Percentiles rank a stretch among this genome's conserved stretches.
phyloP scores from a whole-genome alignment of 1,140 invertebrate species.

The Caenorhabditis remanei region DNA sequence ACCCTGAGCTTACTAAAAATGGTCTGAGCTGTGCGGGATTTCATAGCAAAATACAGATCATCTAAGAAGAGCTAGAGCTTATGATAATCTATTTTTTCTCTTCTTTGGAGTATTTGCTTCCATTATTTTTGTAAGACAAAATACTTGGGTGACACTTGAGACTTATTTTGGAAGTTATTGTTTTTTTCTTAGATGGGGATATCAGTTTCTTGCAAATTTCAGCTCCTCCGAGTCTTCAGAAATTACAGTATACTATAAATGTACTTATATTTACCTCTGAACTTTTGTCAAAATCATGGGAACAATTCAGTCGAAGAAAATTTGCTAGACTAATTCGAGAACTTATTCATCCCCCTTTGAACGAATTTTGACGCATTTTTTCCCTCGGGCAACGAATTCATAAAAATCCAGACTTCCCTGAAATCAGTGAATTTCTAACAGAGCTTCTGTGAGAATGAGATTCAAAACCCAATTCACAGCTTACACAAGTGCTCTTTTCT shows the following conservation, averaged over 20 bases:
- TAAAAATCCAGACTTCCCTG: constrained; percentile 4
- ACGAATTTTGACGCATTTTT: not conserved
- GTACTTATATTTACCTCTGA: no score
- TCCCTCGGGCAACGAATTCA: not conserved
- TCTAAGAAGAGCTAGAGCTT: not conserved
- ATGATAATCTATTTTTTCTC: not conserved
- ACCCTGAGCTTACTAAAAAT: not conserved
- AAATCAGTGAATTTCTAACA: not conserved
- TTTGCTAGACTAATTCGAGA: not conserved
- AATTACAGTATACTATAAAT: no score
- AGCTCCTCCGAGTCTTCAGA: no score
- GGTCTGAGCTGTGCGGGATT: not conserved
- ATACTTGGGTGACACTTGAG: no score
- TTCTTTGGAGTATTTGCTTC: not conserved
- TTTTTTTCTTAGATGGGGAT: no score
- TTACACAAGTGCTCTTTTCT: constrained; percentile 38
- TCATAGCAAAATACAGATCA: not conserved
- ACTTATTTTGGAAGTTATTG: no score
- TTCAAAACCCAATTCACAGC: constrained; percentile 40
- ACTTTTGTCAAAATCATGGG: not conserved
- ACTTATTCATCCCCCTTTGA: not conserved
- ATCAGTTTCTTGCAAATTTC: no score
- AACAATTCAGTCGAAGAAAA: not conserved
- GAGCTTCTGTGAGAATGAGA: not conserved
- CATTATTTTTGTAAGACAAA: no score